phyloP scores from a whole-genome alignment of 92 coral and sea anemone genomes.

The Bergia puertoricense region DNA sequence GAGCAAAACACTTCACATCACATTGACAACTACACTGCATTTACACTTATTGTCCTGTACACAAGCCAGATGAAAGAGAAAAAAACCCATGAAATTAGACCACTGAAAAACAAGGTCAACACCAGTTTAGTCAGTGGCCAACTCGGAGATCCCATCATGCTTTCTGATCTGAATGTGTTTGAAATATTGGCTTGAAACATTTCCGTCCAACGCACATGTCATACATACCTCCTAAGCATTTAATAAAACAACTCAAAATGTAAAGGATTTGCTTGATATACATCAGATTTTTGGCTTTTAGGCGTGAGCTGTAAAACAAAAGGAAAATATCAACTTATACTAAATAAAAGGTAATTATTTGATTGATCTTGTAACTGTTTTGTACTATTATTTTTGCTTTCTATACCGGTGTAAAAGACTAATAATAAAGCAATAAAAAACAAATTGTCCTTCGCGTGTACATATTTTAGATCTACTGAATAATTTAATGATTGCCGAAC shows the following conservation, averaged over 20 bases:
- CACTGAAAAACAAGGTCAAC: not conserved
- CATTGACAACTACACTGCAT: not conserved
- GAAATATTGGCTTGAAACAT: not conserved
- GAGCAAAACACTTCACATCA: not conserved
- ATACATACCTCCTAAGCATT: constrained; percentile 76
- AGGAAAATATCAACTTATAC: not conserved
- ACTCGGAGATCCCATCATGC: not conserved
- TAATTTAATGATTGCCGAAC: too few species aligned
- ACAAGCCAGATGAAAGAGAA: too few species aligned
- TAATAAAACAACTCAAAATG: constrained; percentile 65
- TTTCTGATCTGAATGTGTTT: too few species aligned
- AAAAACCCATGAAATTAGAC: not conserved
- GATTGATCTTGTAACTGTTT: too few species aligned
- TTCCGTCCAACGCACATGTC: too few species aligned
- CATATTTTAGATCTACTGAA: too few species aligned
- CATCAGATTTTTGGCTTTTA: constrained; percentile 95
- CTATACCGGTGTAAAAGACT: too few species aligned
- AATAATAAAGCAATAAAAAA: too few species aligned
- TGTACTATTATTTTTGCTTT: too few species aligned
- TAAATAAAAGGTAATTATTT: too few species aligned
- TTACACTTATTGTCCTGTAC: too few species aligned
- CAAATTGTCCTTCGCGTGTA: too few species aligned
- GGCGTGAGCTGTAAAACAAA: constrained; percentile 68
- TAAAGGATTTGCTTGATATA: constrained; percentile 89
- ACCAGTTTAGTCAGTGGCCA: not conserved